These are phyloP conservation scores for Anoplopoma fimbria DNA, from an alignment of 2,113 vertebrate species.

Conservation along the genomic window DNA sequence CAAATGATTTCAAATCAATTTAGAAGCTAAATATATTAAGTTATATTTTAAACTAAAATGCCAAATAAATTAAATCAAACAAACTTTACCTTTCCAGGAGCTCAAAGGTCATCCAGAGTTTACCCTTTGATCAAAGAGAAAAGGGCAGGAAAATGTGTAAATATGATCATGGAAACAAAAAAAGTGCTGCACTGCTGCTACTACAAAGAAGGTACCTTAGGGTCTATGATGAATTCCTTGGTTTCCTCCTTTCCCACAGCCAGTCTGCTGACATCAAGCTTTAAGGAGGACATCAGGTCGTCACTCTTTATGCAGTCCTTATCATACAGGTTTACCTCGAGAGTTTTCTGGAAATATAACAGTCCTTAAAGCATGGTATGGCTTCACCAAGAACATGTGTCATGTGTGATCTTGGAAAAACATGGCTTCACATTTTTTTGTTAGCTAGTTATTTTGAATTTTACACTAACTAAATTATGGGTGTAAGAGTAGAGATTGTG, in stretches of 20 bases:
- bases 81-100: background rate
- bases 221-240: conserved; percentile 72
- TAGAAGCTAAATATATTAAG: background rate
- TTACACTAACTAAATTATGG: background rate
- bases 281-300: conserved; percentile 65
- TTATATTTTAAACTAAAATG: background rate
- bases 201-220: conserved; percentile 54
- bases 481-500: background rate
- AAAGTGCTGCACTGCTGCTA: background rate
- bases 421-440: background rate
- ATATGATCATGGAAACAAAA: background rate
- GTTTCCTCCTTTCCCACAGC: conserved; percentile 57
- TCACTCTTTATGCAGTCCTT: conserved; percentile 75
- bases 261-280: conserved; percentile 79
- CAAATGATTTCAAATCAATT: background rate
- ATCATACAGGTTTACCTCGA: conserved; percentile 82
- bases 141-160: background rate
- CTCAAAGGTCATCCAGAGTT: background rate
- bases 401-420: background rate
- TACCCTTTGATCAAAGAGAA: background rate
- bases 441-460: background rate
- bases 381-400: background rate
- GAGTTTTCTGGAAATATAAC: conserved; percentile 68
- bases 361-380: conserved; percentile 25
- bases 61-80: background rate